Conservation (phyloP, 35 echinoderm and acorn worm genomes). For the Amphiura filiformis region DNA sequence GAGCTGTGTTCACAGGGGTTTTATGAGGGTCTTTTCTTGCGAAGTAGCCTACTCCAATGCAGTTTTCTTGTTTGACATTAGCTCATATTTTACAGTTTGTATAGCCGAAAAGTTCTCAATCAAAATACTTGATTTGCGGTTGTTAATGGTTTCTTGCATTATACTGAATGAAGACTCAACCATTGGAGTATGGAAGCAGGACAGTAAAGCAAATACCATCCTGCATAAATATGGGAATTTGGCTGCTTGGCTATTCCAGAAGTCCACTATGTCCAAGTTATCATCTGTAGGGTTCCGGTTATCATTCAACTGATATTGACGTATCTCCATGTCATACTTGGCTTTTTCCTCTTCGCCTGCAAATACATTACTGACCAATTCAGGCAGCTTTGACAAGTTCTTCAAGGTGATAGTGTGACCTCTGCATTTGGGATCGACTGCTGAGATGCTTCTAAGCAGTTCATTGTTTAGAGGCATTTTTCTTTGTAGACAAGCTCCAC, state of each 20-base stretch:
- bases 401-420: not conserved
- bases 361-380: not conserved
- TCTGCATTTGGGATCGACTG: conserved; percentile 8
- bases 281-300: not conserved
- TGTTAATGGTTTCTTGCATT: conserved; percentile 10
- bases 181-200: not conserved
- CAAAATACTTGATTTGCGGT: not conserved
- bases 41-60: not conserved
- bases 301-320: not conserved
- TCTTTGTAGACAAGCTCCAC: not conserved
- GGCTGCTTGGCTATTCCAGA: not conserved
- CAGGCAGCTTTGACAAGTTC: conserved; percentile 2
- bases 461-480: conserved; percentile 28
- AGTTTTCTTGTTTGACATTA: not conserved
- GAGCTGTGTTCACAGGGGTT: conserved; percentile 5
- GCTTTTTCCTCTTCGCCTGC: not conserved
- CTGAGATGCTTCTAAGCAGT: not conserved
- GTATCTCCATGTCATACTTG: conserved; percentile 5
- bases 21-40: not conserved
- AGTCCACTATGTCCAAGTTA: not conserved
- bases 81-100: conserved; percentile 18
- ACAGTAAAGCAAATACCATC: conserved; percentile 4
- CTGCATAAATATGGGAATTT: conserved; percentile 1
- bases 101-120: conserved; percentile 15
- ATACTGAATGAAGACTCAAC: conserved; percentile 28